Evolutionary conservation across 1,140 invertebrate genomes (phyloP).

Genomic region (Portunus trituberculatus): DNA sequence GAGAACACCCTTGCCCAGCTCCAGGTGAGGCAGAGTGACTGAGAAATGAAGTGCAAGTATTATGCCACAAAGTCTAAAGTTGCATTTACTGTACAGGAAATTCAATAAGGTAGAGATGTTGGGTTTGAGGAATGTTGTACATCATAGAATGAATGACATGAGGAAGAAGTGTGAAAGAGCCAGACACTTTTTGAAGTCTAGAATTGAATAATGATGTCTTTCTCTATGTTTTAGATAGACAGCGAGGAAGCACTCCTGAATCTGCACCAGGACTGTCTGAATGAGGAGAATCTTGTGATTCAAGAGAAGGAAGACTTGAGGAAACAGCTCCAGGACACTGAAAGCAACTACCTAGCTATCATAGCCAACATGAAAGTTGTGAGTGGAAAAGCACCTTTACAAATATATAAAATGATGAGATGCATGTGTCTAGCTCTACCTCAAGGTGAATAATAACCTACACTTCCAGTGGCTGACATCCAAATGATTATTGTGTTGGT

Average conservation of each 20-base stretch:
- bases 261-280: constrained; percentile 60
- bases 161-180: neutral
- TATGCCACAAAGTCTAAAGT: too few species aligned
- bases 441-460: too few species aligned
- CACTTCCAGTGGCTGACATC: too few species aligned
- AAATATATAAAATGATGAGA: too few species aligned
- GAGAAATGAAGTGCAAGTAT: neutral
- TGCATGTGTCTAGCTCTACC: too few species aligned
- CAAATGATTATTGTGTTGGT: too few species aligned
- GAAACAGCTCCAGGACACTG: constrained; percentile 56
- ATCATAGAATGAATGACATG: too few species aligned
- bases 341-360: constrained; percentile 63
- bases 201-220: neutral
- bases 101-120: too few species aligned
- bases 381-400: neutral
- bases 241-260: constrained; percentile 62
- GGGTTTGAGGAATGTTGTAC: too few species aligned
- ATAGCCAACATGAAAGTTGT: constrained; percentile 70
- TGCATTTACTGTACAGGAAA: too few species aligned
- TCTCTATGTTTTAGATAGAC: constrained; percentile 47
- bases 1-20: constrained; percentile 90
- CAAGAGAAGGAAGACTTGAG: constrained; percentile 64
- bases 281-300: constrained; percentile 56
- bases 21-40: constrained; percentile 80
- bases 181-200: neutral